Percentiles rank a stretch among this genome's conserved stretches.
phyloP scores from a whole-genome alignment of 53 echinoderm and acorn worm species.

The Hippasteria phrygiana region DNA sequence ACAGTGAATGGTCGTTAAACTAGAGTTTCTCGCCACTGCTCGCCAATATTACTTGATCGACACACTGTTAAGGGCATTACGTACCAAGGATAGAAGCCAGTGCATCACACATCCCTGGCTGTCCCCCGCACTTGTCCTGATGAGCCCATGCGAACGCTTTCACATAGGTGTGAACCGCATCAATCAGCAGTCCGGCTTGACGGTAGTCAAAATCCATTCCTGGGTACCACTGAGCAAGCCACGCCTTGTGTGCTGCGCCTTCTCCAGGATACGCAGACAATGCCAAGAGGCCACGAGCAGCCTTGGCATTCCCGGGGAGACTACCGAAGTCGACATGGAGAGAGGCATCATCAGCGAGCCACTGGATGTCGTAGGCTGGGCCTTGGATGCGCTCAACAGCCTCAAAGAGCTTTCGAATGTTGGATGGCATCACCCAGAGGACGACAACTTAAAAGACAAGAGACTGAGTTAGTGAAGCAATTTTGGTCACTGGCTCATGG shows the following conservation, averaged over 20 bases:
- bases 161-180: conserved; percentile 63
- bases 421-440: conserved; percentile 42
- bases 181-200: conserved; percentile 15
- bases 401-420: conserved; percentile 29
- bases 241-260: neutral
- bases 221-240: conserved; percentile 30
- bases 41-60: neutral
- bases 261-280: conserved; percentile 40
- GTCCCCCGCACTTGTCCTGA: conserved; percentile 53
- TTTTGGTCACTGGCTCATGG: neutral
- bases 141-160: conserved; percentile 63
- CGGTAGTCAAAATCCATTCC: neutral
- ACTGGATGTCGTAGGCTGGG: conserved; percentile 59
- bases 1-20: too few species aligned
- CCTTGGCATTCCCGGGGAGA: conserved; percentile 2
- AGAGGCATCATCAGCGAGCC: conserved; percentile 37
- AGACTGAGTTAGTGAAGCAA: neutral
- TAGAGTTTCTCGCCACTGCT: too few species aligned
- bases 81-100: conserved; percentile 51
- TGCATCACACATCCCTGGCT: conserved; percentile 48
- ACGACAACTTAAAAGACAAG: conserved; percentile 50
- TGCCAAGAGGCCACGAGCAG: conserved; percentile 58
- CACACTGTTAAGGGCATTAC: neutral
- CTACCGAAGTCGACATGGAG: neutral
- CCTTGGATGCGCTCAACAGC: conserved; percentile 64